These are phyloP conservation scores for Paragorgia papillata DNA, from an alignment of 92 coral and sea anemone genomes.

Conservation along the genomic window DNA sequence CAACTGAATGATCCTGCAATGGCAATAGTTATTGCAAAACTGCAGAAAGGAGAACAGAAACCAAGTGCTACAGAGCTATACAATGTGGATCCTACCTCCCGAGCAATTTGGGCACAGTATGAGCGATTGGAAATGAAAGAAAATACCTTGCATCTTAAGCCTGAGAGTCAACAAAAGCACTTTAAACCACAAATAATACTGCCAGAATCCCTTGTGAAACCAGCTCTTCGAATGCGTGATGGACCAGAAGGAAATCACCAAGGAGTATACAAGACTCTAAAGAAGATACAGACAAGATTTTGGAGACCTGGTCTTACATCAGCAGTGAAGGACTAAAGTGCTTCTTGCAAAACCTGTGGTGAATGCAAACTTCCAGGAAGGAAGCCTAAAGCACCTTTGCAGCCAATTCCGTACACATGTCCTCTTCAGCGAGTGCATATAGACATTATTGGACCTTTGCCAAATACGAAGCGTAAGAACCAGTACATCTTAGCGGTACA, in stretches of 20 bases:
- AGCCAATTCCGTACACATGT: conserved; percentile 42
- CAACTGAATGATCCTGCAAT: conserved; percentile 52
- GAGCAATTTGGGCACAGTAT: conserved; percentile 37
- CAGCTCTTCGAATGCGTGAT: conserved; percentile 37
- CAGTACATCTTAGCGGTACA: conserved; percentile 43
- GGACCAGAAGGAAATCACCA: conserved; percentile 45
- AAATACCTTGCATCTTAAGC: background rate
- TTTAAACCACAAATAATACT: conserved; percentile 24
- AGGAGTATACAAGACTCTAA: conserved; percentile 48
- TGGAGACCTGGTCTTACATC: conserved; percentile 19
- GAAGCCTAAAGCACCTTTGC: conserved; percentile 53
- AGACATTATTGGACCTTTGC: conserved; percentile 60
- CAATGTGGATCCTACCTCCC: background rate
- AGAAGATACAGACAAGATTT: conserved; percentile 25
- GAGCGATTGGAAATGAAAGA: conserved; percentile 29
- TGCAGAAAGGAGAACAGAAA: conserved; percentile 14
- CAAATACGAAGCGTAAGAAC: conserved; percentile 48
- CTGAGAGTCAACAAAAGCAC: background rate
- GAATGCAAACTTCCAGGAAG: conserved; percentile 43
- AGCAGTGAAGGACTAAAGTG: conserved; percentile 50
- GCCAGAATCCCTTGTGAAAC: conserved; percentile 30
- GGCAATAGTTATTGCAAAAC: conserved; percentile 5
- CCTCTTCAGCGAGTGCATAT: conserved; percentile 62
- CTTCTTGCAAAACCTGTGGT: conserved; percentile 54
- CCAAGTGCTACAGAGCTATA: conserved; percentile 21